These are phyloP conservation scores for Phalera bucephala DNA, from an alignment of 2,888 invertebrate genomes.

Conservation along the genomic window DNA sequence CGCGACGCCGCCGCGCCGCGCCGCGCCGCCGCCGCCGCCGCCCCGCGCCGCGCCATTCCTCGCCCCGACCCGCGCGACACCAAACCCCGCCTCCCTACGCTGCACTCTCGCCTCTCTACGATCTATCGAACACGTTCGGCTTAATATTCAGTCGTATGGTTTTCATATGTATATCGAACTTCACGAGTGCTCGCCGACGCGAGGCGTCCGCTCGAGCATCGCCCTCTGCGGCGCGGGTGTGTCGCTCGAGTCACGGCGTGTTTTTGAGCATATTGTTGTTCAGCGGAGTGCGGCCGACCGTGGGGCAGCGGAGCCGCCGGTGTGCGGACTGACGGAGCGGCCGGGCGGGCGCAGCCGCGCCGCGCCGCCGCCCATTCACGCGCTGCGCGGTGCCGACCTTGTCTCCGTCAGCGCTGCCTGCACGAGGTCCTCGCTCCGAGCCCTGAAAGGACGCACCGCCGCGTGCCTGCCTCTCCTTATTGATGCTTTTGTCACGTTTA, in stretches of 20 bases:
- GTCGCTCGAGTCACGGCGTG: constrained; percentile 71
- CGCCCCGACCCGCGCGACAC: constrained; percentile 55
- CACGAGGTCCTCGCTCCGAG: constrained; percentile 39
- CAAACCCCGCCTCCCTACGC: constrained; percentile 54
- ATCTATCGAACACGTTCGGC: constrained; percentile 69
- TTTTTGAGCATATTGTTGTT: constrained; percentile 80
- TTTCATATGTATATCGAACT: constrained; percentile 71
- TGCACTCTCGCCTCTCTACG: constrained; percentile 66
- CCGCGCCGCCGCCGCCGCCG: constrained; percentile 63
- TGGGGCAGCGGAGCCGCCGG: constrained; percentile 83
- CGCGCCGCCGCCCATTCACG: constrained; percentile 59
- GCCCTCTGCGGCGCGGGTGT: constrained; percentile 65
- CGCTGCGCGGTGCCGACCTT: constrained; percentile 44
- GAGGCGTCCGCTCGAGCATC: constrained; percentile 76
- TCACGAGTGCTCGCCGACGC: constrained; percentile 73
- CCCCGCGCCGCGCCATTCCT: constrained; percentile 71
- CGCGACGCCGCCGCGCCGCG: constrained; percentile 70
- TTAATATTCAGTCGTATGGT: constrained; percentile 66
- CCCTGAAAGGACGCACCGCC: constrained; percentile 17
- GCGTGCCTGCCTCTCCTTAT: constrained; percentile 29
- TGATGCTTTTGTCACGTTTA: constrained; percentile 25
- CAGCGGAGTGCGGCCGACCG: constrained; percentile 81
- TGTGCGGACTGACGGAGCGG: constrained; percentile 79
- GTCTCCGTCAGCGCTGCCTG: constrained; percentile 40
- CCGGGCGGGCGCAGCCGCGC: constrained; percentile 56